Conservation (phyloP, 2,797 vertebrate genomes). For the Gallinago stenura region DNA sequence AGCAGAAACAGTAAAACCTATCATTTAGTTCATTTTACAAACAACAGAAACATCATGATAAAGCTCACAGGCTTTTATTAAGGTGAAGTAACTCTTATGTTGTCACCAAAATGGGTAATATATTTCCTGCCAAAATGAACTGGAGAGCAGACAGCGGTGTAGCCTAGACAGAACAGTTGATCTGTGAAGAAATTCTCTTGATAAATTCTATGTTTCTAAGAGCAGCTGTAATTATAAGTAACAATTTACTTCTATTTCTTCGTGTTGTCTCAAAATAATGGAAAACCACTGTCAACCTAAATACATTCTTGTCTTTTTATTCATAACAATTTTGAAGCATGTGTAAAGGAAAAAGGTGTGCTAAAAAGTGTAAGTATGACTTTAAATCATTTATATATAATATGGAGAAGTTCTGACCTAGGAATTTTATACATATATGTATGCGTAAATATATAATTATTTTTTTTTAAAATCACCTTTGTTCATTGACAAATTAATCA, state of each 20-base stretch:
- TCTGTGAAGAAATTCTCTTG: background rate
- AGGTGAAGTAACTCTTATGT: background rate
- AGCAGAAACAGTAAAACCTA: background rate
- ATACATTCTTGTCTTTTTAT: background rate
- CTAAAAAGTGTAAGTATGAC: background rate
- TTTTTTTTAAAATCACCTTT: background rate
- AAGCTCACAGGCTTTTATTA: background rate
- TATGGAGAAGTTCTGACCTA: background rate
- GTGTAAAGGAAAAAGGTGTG: background rate
- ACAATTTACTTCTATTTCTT: background rate
- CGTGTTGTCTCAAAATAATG: background rate
- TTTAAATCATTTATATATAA: background rate
- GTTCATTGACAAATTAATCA: background rate
- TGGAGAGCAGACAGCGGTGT: background rate
- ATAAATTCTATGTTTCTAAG: background rate
- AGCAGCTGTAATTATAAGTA: background rate
- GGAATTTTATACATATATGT: background rate
- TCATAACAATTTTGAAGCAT: background rate
- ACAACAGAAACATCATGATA: background rate
- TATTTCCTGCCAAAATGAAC: background rate
- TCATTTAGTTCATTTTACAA: background rate
- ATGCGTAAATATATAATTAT: rapidly evolving
- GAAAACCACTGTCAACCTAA: background rate
- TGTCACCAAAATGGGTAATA: background rate
- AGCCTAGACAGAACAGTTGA: background rate